Percentiles rank a stretch among this genome's conserved stretches.
Conservation (phyloP, 1,140 invertebrate species). For the Listronotus oregonensis region DNA sequence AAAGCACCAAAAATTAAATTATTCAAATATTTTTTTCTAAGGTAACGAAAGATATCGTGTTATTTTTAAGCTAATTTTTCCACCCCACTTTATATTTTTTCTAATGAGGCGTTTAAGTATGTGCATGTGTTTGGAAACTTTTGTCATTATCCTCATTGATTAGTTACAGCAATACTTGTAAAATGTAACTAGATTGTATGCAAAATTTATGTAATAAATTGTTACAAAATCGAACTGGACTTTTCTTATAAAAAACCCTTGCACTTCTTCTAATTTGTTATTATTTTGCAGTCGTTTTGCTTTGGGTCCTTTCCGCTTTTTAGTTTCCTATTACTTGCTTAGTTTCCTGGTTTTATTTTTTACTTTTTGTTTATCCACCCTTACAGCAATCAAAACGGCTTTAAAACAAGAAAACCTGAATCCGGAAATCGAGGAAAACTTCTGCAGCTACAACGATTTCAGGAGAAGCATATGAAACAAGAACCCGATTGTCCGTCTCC, state of each 20-base stretch:
- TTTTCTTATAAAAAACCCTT: slow-evolving; percentile 47
- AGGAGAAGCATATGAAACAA: slow-evolving; percentile 77
- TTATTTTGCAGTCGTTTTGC: slow-evolving; percentile 52
- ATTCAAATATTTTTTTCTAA: too few relatives aligned
- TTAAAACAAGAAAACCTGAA: slow-evolving; percentile 86
- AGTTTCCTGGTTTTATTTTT: slow-evolving; percentile 34
- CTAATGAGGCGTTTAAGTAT: slow-evolving; percentile 1
- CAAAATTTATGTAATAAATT: slow-evolving; percentile 46
- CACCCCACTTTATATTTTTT: background rate
- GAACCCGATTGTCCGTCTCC: slow-evolving; percentile 51
- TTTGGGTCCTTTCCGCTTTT: slow-evolving; percentile 49
- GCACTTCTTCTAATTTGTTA: slow-evolving; percentile 44
- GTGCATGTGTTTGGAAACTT: slow-evolving; percentile 36
- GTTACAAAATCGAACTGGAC: slow-evolving; percentile 36
- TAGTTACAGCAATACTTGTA: slow-evolving; percentile 36
- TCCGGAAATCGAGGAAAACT: slow-evolving; percentile 91
- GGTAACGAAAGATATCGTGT: too few relatives aligned
- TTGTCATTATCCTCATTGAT: slow-evolving; percentile 17
- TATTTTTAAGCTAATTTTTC: too few relatives aligned
- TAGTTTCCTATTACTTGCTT: slow-evolving; percentile 29
- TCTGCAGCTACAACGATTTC: slow-evolving; percentile 83
- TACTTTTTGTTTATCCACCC: slow-evolving; percentile 32
- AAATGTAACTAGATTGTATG: slow-evolving; percentile 45
- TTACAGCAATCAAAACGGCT: slow-evolving; percentile 77
- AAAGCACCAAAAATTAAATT: too few relatives aligned